A percentile compares a stretch with the other conserved stretches of the same genome.
Evolutionary conservation across 2,888 invertebrate genomes (phyloP).

Genomic region (Amiota mariae): DNA sequence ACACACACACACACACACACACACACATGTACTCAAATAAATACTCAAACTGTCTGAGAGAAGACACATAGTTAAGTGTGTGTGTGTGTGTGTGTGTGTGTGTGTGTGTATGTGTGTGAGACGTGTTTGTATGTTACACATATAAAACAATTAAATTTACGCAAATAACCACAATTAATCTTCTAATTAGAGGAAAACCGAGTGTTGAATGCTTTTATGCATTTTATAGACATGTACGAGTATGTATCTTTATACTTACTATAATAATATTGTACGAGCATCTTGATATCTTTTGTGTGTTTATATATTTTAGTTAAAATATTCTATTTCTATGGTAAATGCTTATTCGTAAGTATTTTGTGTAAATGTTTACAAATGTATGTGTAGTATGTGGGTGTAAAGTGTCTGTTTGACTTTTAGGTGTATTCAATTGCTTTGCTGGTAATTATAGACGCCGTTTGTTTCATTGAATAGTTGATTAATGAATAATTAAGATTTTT

Average conservation of each 20-base stretch:
- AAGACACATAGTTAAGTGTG: background rate
- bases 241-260: background rate
- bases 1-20: background rate
- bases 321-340: background rate
- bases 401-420: slow-evolving; percentile 43
- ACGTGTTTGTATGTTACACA: background rate
- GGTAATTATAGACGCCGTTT: slow-evolving; percentile 38
- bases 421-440: slow-evolving; percentile 51
- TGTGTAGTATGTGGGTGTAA: background rate
- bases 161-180: slow-evolving; percentile 29
- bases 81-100: background rate
- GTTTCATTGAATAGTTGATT: background rate
- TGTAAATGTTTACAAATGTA: background rate
- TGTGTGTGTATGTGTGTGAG: background rate
- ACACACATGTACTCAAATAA: background rate
- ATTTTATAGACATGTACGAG: no score
- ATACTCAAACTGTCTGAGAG: background rate
- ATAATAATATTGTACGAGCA: background rate
- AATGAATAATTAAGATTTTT: background rate
- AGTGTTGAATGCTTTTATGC: slow-evolving; percentile 26
- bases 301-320: background rate
- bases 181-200: slow-evolving; percentile 25
- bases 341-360: background rate
- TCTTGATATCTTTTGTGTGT: background rate
- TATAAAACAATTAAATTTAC: slow-evolving; percentile 26